Base-by-base conservation (phyloP, 2,797 vertebrate species). In the Leontopithecus rosalia region DNA sequence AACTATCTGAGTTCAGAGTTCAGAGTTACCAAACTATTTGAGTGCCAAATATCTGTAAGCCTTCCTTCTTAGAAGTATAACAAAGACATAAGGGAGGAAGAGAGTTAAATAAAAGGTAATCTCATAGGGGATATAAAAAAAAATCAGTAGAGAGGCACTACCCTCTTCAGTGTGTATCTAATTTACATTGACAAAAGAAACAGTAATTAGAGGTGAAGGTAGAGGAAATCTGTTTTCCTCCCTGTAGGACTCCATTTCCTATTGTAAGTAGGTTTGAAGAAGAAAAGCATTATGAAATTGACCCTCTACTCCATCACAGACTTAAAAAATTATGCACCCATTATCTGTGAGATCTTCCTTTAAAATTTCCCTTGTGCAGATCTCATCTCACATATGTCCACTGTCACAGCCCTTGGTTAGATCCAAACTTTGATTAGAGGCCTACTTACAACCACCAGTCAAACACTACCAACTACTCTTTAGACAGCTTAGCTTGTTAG, bases 141-240 rank as follows among this genome's bases (percentile, higher is more conserved):
- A 81, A 97, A 55, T 55, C 52, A 97, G 96, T 50, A 92, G 96
- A 90, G 61, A 92, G 39, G 57, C 57, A 67, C 75, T 55, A 61
- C 22, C n/a, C 30, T 88, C 57, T 67, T 81, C 57, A 81, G 70
- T 17, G 86, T 84, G 95, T 96, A 96, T 64, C 75, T 89, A 94
- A 95, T 95, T 96, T 80, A 95, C 48, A 89, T 5, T 76, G 72
- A 97, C 95, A 97, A 96, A 96, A 94, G 96, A 89, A 96, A 76
- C 57, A 92, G 94, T 85, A 96, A 96, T 90, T 87, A 75, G 90
- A 97, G 86, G 95, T 95, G 96, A 96, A 86, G 76, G 72, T 41
- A 87, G 82, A 95, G 95, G 95, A 97, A 98, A 94, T 96, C 96
- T 92, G 92, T 84, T 96, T 96, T 94, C 95, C 90, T 89, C 90